A percentile compares a stretch with the other conserved stretches of the same genome.
phyloP scores from a whole-genome alignment of 2,888 invertebrate species.

The Piscicola geometra region DNA sequence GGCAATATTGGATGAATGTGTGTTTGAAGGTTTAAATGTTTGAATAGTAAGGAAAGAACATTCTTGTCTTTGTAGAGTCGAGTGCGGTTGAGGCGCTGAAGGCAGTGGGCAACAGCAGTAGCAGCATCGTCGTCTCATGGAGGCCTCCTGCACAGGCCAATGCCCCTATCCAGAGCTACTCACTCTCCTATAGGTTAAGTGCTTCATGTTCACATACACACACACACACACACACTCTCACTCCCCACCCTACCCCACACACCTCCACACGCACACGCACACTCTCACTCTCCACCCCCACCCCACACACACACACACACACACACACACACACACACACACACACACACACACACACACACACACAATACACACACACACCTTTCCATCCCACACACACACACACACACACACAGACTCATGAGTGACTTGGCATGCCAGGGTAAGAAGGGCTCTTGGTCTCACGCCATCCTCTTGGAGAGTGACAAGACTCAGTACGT shows the following conservation, averaged over 20 bases:
- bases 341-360: no score
- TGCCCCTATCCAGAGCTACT: constrained; percentile 36
- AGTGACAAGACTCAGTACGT: constrained; percentile 39
- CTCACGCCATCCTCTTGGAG: constrained; percentile 35
- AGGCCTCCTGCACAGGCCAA: constrained; percentile 33
- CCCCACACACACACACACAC: no score
- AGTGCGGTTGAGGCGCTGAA: constrained; percentile 39
- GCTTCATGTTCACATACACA: no score
- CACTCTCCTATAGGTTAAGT: constrained; percentile 39
- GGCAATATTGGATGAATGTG: no score
- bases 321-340: no score
- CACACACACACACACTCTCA: no score
- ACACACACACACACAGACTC: neutral
- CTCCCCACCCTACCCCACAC: no score
- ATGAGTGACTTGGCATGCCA: neutral
- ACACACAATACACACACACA: no score
- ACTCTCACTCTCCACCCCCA: neutral
- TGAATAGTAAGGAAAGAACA: no score
- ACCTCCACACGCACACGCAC: neutral
- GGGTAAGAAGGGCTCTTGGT: constrained; percentile 32
- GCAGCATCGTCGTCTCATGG: constrained; percentile 40
- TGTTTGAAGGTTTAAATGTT: no score
- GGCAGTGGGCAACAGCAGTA: constrained; percentile 13
- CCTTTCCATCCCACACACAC: no score
- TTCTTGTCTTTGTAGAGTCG: no score